Evolutionary conservation across 1,140 invertebrate genomes (phyloP).

Genomic region (Caenorhabditis tropicalis): DNA sequence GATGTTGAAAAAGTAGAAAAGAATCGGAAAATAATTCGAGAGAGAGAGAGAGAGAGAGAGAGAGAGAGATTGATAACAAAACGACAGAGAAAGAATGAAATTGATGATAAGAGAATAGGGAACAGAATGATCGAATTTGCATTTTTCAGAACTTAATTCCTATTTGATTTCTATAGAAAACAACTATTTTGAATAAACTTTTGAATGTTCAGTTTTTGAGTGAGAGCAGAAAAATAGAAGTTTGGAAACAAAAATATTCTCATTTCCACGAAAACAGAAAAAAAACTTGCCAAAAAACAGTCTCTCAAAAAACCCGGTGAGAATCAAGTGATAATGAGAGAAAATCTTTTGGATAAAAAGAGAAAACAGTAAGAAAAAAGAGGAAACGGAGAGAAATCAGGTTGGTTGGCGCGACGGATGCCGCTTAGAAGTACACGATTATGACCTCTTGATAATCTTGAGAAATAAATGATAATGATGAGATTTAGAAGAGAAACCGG

Average conservation of each 20-base stretch:
- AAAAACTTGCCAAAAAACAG: neutral
- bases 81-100: too few relatives aligned
- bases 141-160: neutral
- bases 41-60: neutral
- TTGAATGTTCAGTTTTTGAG: too few relatives aligned
- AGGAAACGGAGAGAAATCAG: slow-evolving; percentile 31
- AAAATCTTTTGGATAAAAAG: too few relatives aligned
- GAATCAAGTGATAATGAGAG: neutral
- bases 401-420: neutral
- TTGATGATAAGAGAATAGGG: neutral
- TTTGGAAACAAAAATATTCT: neutral
- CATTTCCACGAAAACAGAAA: neutral
- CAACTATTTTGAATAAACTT: too few relatives aligned
- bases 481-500: neutral
- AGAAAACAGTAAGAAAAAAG: neutral
- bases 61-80: neutral
- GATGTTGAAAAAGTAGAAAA: neutral
- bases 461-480: neutral
- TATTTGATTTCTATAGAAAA: too few relatives aligned
- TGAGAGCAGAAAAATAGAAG: too few relatives aligned
- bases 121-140: neutral
- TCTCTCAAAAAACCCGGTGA: neutral
- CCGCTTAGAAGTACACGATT: slow-evolving; percentile 14
- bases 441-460: slow-evolving; percentile 42
- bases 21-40: neutral